These are phyloP conservation scores for Syrmaticus mikado DNA, from an alignment of 2,113 vertebrate genomes.

Conservation along the genomic window DNA sequence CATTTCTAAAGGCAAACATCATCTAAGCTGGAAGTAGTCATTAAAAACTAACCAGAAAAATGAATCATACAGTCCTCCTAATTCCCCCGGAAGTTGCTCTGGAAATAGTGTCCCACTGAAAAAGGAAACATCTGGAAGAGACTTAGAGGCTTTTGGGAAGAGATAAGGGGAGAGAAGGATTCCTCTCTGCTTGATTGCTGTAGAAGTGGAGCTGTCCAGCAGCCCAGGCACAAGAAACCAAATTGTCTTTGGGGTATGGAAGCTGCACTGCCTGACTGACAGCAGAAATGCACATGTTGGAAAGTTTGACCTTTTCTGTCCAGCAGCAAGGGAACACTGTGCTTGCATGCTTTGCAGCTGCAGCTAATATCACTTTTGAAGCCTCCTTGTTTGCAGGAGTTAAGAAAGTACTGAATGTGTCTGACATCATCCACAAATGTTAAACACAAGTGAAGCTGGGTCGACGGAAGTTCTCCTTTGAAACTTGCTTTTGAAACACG, in stretches of 20 bases:
- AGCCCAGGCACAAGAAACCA: not conserved
- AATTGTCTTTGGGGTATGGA: not conserved
- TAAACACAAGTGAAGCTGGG: constrained; percentile 14
- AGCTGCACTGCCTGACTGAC: no score
- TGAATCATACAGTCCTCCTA: not conserved
- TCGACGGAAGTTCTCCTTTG: constrained; percentile 10
- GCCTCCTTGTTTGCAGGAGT: not conserved
- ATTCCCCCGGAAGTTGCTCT: not conserved
- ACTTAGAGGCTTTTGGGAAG: not conserved
- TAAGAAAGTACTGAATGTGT: not conserved
- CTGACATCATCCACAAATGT: constrained; percentile 43
- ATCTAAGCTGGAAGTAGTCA: not conserved
- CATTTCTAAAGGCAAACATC: not conserved
- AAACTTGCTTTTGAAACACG: constrained; percentile 43
- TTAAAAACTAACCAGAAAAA: not conserved
- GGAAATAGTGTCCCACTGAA: not conserved
- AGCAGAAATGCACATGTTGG: not conserved
- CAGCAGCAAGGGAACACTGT: not conserved
- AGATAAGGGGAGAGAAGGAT: not conserved
- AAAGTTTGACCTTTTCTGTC: not conserved
- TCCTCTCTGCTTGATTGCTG: not conserved
- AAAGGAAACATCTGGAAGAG: not conserved
- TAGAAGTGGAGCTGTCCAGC: constrained; percentile 75
- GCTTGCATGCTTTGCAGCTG: constrained; percentile 1
- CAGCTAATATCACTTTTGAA: not conserved